These are phyloP conservation scores for Labeo rohita DNA, from an alignment of 2,113 vertebrate genomes.

Conservation along the genomic window DNA sequence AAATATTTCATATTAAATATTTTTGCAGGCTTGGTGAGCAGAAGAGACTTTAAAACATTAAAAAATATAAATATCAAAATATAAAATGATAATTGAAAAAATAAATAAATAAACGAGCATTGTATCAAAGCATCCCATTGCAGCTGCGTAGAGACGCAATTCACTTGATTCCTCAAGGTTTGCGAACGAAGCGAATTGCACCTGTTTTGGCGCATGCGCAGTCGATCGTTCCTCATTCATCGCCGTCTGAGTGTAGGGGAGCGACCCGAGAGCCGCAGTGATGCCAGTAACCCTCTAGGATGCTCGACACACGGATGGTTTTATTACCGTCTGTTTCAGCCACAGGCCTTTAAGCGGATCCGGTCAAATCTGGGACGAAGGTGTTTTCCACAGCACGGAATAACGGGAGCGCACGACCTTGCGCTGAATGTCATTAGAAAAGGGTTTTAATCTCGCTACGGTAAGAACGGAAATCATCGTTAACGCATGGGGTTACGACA, in stretches of 20 bases:
- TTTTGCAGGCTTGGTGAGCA: too few species aligned
- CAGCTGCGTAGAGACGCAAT: too few species aligned
- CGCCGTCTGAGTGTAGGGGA: conserved; percentile 24
- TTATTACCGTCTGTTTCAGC: background rate
- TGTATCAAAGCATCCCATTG: too few species aligned
- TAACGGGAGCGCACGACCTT: conserved; percentile 63
- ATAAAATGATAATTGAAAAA: too few species aligned
- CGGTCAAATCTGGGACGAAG: background rate
- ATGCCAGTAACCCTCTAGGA: conserved; percentile 41
- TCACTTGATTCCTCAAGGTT: too few species aligned
- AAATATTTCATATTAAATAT: too few species aligned
- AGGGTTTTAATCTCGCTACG: conserved; percentile 65
- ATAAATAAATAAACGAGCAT: too few species aligned
- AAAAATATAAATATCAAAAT: too few species aligned
- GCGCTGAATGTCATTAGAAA: conserved; percentile 68
- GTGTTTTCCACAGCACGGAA: conserved; percentile 3
- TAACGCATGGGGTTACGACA: background rate
- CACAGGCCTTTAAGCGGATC: background rate
- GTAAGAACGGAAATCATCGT: conserved; percentile 66
- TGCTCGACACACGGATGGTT: conserved; percentile 26
- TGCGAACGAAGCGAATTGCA: background rate
- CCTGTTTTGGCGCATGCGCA: conserved; percentile 45
- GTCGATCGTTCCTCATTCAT: background rate
- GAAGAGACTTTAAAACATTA: too few species aligned
- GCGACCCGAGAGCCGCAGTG: conserved; percentile 45